These are phyloP conservation scores for Microplitis manilae DNA, from an alignment of 2,888 invertebrate genomes.

Conservation along the genomic window DNA sequence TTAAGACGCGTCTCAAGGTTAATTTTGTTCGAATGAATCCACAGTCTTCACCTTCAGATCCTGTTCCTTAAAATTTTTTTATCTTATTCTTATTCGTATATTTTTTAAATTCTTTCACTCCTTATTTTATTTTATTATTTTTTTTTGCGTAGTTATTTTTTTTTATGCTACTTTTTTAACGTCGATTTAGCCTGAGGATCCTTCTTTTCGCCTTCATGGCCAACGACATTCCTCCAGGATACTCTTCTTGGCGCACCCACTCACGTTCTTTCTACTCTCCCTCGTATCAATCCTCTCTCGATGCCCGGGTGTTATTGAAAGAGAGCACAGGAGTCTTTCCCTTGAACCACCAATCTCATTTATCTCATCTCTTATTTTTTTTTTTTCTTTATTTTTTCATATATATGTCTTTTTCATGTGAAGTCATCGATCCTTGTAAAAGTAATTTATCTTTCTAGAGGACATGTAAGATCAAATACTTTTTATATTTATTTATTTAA, in stretches of 20 bases:
- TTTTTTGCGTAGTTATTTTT: not conserved
- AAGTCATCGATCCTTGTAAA: slow-evolving; percentile 5
- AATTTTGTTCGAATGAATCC: slow-evolving; percentile 23
- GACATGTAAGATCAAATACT: slow-evolving; percentile 13
- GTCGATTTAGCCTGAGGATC: slow-evolving; percentile 28
- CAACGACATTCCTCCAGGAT: slow-evolving; percentile 61
- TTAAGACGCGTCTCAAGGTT: slow-evolving; percentile 28
- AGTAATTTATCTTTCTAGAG: slow-evolving; percentile 26
- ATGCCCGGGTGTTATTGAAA: slow-evolving; percentile 3
- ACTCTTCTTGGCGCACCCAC: slow-evolving; percentile 41
- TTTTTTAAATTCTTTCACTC: slow-evolving; percentile 24
- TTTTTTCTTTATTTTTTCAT: slow-evolving; percentile 6
- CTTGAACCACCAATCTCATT: slow-evolving; percentile 25
- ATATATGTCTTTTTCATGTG: not conserved
- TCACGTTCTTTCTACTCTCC: slow-evolving; percentile 31
- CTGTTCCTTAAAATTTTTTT: slow-evolving; percentile 23
- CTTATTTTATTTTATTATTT: slow-evolving; percentile 13
- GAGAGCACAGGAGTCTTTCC: slow-evolving; percentile 26
- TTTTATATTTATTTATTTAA: not conserved
- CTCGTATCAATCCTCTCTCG: slow-evolving; percentile 8
- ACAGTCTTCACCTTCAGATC: not conserved
- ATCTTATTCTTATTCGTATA: slow-evolving; percentile 10
- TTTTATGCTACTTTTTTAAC: not conserved
- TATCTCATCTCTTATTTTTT: slow-evolving; percentile 11
- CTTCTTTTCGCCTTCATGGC: slow-evolving; percentile 54